These are phyloP conservation scores for Malthinus flaveolus DNA, from an alignment of 2,888 invertebrate genomes.

Conservation along the genomic window DNA sequence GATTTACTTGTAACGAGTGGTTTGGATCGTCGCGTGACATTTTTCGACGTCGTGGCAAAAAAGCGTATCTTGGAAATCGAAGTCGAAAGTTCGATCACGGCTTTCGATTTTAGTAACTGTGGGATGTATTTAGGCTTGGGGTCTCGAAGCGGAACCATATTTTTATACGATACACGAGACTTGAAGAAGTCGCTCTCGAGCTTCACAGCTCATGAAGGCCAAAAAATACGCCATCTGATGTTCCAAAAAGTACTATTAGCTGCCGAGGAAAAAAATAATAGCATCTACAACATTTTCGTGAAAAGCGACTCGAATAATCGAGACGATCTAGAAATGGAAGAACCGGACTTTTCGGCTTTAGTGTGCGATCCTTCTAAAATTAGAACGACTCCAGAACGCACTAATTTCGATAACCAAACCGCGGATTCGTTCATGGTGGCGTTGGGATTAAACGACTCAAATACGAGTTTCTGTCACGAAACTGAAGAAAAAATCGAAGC, in stretches of 20 bases:
- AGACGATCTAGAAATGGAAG: background rate
- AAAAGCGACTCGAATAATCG: background rate
- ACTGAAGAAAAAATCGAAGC: too few relatives aligned
- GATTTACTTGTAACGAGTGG: slow-evolving; percentile 62
- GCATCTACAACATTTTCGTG: background rate
- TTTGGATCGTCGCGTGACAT: slow-evolving; percentile 60
- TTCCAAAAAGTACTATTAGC: slow-evolving; percentile 49
- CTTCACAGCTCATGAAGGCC: slow-evolving; percentile 57
- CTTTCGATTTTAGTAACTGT: slow-evolving; percentile 49
- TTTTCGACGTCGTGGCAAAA: slow-evolving; percentile 59
- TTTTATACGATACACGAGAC: slow-evolving; percentile 61
- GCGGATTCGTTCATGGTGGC: too few relatives aligned
- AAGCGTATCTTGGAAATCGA: slow-evolving; percentile 45
- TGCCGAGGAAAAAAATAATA: slow-evolving; percentile 2
- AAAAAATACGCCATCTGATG: slow-evolving; percentile 55
- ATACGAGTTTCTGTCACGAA: too few relatives aligned
- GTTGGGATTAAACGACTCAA: too few relatives aligned
- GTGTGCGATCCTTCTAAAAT: too few relatives aligned
- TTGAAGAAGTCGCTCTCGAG: slow-evolving; percentile 55
- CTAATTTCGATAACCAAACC: too few relatives aligned
- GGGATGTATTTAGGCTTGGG: slow-evolving; percentile 60
- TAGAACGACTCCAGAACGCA: too few relatives aligned
- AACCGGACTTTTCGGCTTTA: background rate
- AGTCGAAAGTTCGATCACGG: slow-evolving; percentile 45
- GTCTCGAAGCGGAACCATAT: slow-evolving; percentile 59